Evolutionary conservation across 1,140 invertebrate genomes (phyloP), one percentile per base, ranked within the genome.

Genomic region (Drosophila bocqueti): DNA sequence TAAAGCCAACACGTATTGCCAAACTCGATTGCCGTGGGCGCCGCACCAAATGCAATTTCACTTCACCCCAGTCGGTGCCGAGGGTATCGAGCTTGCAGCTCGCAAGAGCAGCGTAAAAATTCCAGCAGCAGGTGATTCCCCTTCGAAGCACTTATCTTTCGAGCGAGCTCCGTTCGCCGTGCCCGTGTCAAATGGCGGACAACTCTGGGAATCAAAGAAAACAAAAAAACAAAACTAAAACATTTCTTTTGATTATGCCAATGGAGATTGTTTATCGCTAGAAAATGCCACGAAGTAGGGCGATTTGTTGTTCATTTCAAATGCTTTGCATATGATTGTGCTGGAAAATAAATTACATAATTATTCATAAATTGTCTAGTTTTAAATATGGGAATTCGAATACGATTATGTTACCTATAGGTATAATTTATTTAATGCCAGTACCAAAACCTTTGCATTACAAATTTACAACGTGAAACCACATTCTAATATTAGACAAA

Each of bases 1-100:
- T 74, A 61, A 73, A 52, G 68, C 46, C 67, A 74, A 61, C 71
- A 74, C 71, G 71, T 74, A 66, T 77, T 68, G 54, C 52, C 47
- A 67, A 77, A 66, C 62, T 76, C 74, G 54, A 59, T 77, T 67
- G 52, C 72, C 73, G 26, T 43, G 62, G 42, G 50, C 68, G 52
- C 42, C 21, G 54, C 43, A 38, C 11, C 47, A 76, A 76, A 52
- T 58, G 74, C 72, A 75, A 75, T 63, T 75, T 47, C 49, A 62
- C 50, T 54, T 64, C 42, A 29, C 57, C 67, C 67, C 40, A 16
- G 16, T 38, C 24, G 29, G 13, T n/a, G 66, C 21, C 38, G 21
- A 18, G n/a, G 31, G 49, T 38, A 18, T 54, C 4, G 18, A 45
- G 38, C 36, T 59, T 59, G 49, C 50, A 36, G 9, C 47, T 63